phyloP scores from a whole-genome alignment of 1,140 invertebrate genomes.

The Papilio glaucus region DNA sequence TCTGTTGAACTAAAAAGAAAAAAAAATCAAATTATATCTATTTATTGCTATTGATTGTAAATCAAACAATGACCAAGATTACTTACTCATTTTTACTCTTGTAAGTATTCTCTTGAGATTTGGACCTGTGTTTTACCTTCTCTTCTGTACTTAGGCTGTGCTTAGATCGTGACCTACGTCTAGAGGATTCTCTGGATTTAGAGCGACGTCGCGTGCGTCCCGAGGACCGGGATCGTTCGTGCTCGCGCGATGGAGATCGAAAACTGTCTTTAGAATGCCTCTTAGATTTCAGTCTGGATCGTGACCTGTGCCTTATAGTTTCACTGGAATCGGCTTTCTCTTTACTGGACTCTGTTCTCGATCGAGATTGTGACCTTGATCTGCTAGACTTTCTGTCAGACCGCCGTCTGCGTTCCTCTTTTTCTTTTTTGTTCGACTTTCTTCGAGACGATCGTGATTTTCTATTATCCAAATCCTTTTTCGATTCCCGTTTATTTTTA shows the following conservation, averaged over 20 bases:
- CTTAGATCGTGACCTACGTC: conserved; percentile 58
- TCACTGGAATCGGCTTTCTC: conserved; percentile 61
- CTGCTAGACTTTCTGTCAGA: conserved; percentile 57
- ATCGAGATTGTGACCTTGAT: conserved; percentile 57
- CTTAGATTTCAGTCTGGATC: conserved; percentile 62
- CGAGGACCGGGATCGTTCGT: conserved; percentile 54
- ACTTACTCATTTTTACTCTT: conserved; percentile 77
- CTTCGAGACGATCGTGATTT: conserved; percentile 66
- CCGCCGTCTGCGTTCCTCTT: conserved; percentile 57
- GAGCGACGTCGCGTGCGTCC: conserved; percentile 48
- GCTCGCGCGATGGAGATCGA: conserved; percentile 59
- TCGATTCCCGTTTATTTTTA: conserved; percentile 62
- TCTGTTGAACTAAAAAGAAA: conserved; percentile 68
- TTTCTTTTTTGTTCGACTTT: conserved; percentile 61
- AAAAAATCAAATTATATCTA: conserved; percentile 26
- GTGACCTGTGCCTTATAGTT: conserved; percentile 59
- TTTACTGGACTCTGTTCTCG: conserved; percentile 55
- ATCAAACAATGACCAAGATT: conserved; percentile 12
- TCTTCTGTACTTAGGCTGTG: conserved; percentile 57
- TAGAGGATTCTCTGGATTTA: conserved; percentile 49
- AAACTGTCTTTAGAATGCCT: conserved; percentile 63
- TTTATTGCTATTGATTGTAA: conserved; percentile 5
- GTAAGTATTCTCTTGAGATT: conserved; percentile 66
- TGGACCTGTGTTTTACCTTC: conserved; percentile 63
- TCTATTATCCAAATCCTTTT: conserved; percentile 60